Evolutionary conservation across 2,113 vertebrate species (phyloP), one percentile per base, ranked within the genome.

Genomic region (Mugil cephalus): DNA sequence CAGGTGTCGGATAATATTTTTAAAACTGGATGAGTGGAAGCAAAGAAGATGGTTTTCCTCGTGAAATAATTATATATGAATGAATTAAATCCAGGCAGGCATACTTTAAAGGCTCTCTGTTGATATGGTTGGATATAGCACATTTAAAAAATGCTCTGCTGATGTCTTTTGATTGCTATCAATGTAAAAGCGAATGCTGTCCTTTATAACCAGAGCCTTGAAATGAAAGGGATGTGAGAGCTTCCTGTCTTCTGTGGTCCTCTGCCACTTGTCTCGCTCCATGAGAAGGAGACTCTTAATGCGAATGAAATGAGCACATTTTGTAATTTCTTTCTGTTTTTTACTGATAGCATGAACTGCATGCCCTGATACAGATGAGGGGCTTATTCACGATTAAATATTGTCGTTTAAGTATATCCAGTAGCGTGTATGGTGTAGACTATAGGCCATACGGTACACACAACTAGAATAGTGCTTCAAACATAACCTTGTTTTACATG

Each of bases 1-100:
- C 53, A 18, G 8, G 13, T 35, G 38, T 17, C 36, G 42, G 43
- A 59, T 46, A 6, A 43, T 38, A 9, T 8, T 71, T 54, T 12
- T 6, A 35, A 54, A 61, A 80, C 24, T 19, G 36, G 50, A 47
- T 72, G 56, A 46, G 10, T 38, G 11, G 21, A 74, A 71, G 38
- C 47, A 65, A 69, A 68, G 11, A 46, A 71, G 38, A 39, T 30
- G 15, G 19, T 54, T 66, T 15, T 36, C 1, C 17, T 2, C 0
- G 6, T 2, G 6, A 43, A 53, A n/a, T 54, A 2, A 19, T 59
- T 18, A 35, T 9, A 34, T 17, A 56, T 71, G 4, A 39, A 72
- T 58, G 10, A 8, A 38, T 35, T 35, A n/a, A 17, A 55, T 43
- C n/a, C 61, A 65, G 17, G 14, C 7, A 51, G 10, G 14, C 14